A percentile compares a stretch with the other conserved stretches of the same genome.
Evolutionary conservation across 92 coral and sea anemone genomes (phyloP).

Genomic region (Hydrozoanthus gracilis): DNA sequence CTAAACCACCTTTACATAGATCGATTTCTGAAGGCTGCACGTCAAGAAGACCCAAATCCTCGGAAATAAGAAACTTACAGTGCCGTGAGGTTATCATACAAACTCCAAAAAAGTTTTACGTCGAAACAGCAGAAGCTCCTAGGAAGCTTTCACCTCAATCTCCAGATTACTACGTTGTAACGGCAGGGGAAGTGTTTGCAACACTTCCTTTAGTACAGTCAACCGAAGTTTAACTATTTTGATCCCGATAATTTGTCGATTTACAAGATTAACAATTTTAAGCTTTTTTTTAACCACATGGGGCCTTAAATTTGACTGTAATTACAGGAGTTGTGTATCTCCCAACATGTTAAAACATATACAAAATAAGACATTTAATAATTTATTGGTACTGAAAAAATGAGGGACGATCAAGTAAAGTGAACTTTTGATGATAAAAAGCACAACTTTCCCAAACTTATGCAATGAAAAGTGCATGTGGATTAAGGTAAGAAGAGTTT

Average conservation of each 20-base stretch:
- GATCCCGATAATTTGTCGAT: background rate
- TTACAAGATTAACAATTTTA: background rate
- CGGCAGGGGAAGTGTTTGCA: background rate
- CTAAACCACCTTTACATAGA: constrained; percentile 17
- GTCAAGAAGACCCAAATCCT: constrained; percentile 7
- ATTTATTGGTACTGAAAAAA: no score
- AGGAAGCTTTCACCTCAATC: constrained; percentile 22
- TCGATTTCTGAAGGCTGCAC: constrained; percentile 16
- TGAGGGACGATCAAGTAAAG: no score
- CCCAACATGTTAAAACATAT: no score
- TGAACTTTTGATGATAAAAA: no score
- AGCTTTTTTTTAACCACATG: no score
- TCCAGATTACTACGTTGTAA: constrained; percentile 11
- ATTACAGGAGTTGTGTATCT: no score
- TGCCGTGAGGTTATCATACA: constrained; percentile 26
- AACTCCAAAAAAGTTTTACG: constrained; percentile 18
- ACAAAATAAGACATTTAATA: no score
- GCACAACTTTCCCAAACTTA: no score
- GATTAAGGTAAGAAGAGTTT: no score
- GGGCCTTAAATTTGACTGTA: no score
- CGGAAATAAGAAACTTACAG: background rate
- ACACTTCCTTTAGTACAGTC: constrained; percentile 25
- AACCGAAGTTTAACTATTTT: constrained; percentile 24
- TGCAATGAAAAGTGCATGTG: no score
- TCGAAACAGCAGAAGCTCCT: background rate